Conservation (phyloP, 2,888 invertebrate species). For the Xylota segnis region DNA sequence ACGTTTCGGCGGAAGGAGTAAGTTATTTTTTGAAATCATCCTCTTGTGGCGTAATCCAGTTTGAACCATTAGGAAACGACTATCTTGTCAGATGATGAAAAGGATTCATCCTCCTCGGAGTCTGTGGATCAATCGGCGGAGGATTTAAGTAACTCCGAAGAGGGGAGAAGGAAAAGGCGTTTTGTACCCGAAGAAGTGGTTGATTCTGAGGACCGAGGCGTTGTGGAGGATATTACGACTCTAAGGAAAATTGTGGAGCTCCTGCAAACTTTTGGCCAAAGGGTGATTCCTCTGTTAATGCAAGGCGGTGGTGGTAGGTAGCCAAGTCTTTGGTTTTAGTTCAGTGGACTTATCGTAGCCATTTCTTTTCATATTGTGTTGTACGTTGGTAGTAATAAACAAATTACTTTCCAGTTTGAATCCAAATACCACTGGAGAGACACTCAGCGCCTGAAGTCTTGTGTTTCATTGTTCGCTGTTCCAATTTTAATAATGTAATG, state of each 20-base stretch:
- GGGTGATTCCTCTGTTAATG: conserved; percentile 35
- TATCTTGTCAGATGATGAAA: neutral
- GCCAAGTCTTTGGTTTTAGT: neutral
- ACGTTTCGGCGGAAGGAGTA: conserved; percentile 11
- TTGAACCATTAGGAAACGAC: neutral
- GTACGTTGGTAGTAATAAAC: conserved; percentile 14
- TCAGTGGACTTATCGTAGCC: neutral
- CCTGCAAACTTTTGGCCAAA: conserved; percentile 38
- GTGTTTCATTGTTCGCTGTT: no score
- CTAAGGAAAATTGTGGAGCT: conserved; percentile 26
- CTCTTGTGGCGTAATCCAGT: neutral
- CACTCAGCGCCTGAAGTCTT: neutral
- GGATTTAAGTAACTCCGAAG: conserved; percentile 1
- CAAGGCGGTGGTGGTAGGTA: conserved; percentile 48
- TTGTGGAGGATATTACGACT: conserved; percentile 20
- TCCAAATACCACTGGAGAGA: neutral
- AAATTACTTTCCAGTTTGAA: conserved; percentile 12
- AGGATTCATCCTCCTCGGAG: conserved; percentile 13
- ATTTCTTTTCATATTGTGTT: neutral
- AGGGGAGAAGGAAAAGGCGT: neutral
- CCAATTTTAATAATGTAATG: no score
- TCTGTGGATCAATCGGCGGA: conserved; percentile 3
- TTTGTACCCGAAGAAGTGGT: neutral
- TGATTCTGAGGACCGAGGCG: neutral
- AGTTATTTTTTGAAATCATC: neutral